These are phyloP conservation scores for Xestia xanthographa DNA, from an alignment of 2,888 invertebrate species.

Conservation along the genomic window DNA sequence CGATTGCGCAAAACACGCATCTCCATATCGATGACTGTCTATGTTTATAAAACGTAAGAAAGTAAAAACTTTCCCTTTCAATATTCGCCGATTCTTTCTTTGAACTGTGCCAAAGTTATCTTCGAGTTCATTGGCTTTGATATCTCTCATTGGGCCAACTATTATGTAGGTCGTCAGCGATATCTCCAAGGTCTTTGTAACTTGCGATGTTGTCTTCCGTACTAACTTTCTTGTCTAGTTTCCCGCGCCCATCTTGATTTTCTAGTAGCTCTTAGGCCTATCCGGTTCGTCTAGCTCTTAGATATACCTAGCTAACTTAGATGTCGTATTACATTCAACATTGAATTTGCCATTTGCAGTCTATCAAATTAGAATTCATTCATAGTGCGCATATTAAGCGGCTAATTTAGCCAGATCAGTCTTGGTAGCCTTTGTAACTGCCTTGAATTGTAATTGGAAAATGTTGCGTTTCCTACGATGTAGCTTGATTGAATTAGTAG, in stretches of 20 bases:
- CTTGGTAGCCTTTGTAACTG: slow-evolving; percentile 41
- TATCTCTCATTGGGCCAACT: slow-evolving; percentile 58
- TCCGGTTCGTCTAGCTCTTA: slow-evolving; percentile 34
- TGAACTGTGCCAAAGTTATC: slow-evolving; percentile 57
- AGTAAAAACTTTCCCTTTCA: slow-evolving; percentile 61
- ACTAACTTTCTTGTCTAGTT: slow-evolving; percentile 60
- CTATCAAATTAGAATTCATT: slow-evolving; percentile 55
- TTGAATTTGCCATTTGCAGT: slow-evolving; percentile 35
- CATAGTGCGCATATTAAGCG: slow-evolving; percentile 50
- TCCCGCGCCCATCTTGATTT: slow-evolving; percentile 48
- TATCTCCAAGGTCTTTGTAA: slow-evolving; percentile 59
- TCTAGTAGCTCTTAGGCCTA: slow-evolving; percentile 33
- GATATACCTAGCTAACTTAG: slow-evolving; percentile 5
- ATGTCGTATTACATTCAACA: slow-evolving; percentile 29
- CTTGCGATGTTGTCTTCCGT: slow-evolving; percentile 40
- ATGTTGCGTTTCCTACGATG: slow-evolving; percentile 49
- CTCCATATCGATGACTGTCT: slow-evolving; percentile 13
- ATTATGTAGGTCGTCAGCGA: slow-evolving; percentile 60
- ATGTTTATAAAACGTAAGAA: slow-evolving; percentile 48
- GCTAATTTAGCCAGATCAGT: slow-evolving; percentile 45
- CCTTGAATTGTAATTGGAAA: slow-evolving; percentile 61
- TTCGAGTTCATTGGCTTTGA: slow-evolving; percentile 62
- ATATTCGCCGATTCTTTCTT: slow-evolving; percentile 48
- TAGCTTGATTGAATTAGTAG: slow-evolving; percentile 44
- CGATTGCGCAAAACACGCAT: slow-evolving; percentile 44